Evolutionary conservation across 2,888 invertebrate species (phyloP).

Genomic region (Ephialtes manifestator): DNA sequence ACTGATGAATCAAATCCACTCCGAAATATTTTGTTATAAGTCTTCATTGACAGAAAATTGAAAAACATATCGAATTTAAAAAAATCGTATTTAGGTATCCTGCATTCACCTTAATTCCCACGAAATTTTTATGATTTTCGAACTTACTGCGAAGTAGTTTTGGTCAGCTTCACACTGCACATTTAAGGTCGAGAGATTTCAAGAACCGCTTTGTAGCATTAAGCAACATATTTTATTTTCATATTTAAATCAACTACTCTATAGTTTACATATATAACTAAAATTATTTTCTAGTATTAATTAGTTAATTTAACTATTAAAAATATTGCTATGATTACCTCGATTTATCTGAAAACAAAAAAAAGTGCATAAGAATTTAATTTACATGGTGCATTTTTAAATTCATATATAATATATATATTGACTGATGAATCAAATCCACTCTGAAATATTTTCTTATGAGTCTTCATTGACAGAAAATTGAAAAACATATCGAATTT

Average conservation of each 20-base stretch:
- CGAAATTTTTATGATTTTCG: not conserved
- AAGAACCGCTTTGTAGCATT: slow-evolving; percentile 72
- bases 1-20: too few species aligned
- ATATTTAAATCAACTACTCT: too few species aligned
- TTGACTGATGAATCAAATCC: not conserved
- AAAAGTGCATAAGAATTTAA: not conserved
- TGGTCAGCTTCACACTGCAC: slow-evolving; percentile 32
- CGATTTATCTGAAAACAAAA: too few species aligned
- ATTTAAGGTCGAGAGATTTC: slow-evolving; percentile 78
- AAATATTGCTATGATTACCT: too few species aligned
- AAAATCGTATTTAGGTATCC: not conserved
- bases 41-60: too few species aligned
- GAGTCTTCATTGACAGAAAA: too few species aligned
- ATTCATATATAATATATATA: too few species aligned
- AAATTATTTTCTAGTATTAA: too few species aligned
- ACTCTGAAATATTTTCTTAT: not conserved
- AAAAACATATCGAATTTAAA: not conserved
- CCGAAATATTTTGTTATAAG: not conserved
- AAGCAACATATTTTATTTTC: slow-evolving; percentile 72
- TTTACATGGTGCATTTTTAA: not conserved
- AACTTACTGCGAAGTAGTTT: not conserved
- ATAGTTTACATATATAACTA: too few species aligned
- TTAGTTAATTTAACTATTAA: too few species aligned
- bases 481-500: not conserved
- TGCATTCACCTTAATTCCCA: not conserved